phyloP scores from a whole-genome alignment of 2,888 invertebrate species.

The Gandaritis pyraliata region DNA sequence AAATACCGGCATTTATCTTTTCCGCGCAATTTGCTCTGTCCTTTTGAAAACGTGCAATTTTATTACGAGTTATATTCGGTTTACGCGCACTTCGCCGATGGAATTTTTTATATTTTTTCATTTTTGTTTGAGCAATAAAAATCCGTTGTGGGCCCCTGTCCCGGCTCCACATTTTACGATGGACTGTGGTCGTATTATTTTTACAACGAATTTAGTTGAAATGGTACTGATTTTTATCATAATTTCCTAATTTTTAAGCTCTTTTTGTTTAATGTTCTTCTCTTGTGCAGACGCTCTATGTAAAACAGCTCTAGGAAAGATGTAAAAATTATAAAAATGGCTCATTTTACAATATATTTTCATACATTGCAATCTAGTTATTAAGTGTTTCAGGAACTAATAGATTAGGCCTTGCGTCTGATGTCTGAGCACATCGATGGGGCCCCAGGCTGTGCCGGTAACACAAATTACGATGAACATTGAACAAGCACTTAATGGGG shows the following conservation, averaged over 20 bases:
- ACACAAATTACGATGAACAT: conserved; percentile 12
- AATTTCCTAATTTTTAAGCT: not conserved
- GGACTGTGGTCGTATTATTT: conserved; percentile 7
- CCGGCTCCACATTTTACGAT: conserved; percentile 5
- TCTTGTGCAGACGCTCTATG: too few relatives aligned
- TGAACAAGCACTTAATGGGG: conserved; percentile 14
- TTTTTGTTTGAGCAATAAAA: conserved; percentile 26
- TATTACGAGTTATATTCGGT: conserved; percentile 37
- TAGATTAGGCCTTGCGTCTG: not conserved
- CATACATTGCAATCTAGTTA: not conserved
- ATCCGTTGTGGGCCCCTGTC: conserved; percentile 9
- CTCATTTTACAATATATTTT: not conserved
- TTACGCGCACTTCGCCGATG: conserved; percentile 32
- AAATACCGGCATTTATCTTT: conserved; percentile 53
- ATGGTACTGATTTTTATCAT: not conserved
- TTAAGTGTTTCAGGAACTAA: not conserved
- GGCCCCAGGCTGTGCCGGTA: not conserved
- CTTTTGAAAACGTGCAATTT: conserved; percentile 44
- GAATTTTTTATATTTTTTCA: conserved; percentile 33
- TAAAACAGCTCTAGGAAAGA: too few relatives aligned
- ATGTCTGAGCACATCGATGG: conserved; percentile 1
- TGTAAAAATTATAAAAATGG: too few relatives aligned
- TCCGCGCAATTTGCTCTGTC: conserved; percentile 54
- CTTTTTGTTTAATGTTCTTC: not conserved
- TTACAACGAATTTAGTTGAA: conserved; percentile 12